A percentile compares a stretch with the other conserved stretches of the same genome.
Conservation (phyloP, 1,140 invertebrate genomes). For the Asbolus verrucosus region DNA sequence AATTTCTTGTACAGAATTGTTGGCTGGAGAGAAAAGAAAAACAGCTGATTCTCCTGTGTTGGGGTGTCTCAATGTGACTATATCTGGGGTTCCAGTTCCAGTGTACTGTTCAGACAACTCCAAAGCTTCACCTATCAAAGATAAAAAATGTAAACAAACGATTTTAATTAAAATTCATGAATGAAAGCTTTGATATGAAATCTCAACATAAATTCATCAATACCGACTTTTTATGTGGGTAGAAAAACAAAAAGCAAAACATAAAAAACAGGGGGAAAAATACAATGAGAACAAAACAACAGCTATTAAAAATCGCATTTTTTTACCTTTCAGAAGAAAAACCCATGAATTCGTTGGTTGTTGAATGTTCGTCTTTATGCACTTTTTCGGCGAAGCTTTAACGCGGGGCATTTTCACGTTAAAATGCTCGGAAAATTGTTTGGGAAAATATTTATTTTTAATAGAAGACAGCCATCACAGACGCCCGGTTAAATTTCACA, state of each 20-base stretch:
- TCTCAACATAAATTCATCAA: background rate
- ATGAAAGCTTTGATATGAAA: background rate
- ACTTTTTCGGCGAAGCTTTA: slow-evolving; percentile 70
- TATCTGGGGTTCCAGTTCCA: slow-evolving; percentile 75
- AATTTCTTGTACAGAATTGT: slow-evolving; percentile 73
- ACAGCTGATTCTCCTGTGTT: slow-evolving; percentile 71
- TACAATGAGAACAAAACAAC: slow-evolving; percentile 46
- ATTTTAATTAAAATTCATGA: slow-evolving; percentile 12
- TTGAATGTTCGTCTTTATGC: slow-evolving; percentile 66
- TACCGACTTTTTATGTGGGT: slow-evolving; percentile 15
- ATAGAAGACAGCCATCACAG: slow-evolving; percentile 34
- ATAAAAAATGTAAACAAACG: slow-evolving; percentile 45
- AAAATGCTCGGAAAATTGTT: background rate
- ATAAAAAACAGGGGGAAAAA: slow-evolving; percentile 11
- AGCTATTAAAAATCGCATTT: slow-evolving; percentile 41
- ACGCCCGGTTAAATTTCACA: slow-evolving; percentile 42
- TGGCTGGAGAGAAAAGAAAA: slow-evolving; percentile 72
- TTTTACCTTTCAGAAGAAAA: slow-evolving; percentile 73
- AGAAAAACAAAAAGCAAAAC: slow-evolving; percentile 29
- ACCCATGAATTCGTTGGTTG: slow-evolving; percentile 72
- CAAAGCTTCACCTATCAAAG: slow-evolving; percentile 65
- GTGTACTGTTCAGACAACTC: slow-evolving; percentile 68
- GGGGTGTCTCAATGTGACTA: slow-evolving; percentile 79
- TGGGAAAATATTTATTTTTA: slow-evolving; percentile 16
- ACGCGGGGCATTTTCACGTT: slow-evolving; percentile 67